Evolutionary conservation across 2,888 invertebrate species (phyloP).

Genomic region (Agelastica alni): DNA sequence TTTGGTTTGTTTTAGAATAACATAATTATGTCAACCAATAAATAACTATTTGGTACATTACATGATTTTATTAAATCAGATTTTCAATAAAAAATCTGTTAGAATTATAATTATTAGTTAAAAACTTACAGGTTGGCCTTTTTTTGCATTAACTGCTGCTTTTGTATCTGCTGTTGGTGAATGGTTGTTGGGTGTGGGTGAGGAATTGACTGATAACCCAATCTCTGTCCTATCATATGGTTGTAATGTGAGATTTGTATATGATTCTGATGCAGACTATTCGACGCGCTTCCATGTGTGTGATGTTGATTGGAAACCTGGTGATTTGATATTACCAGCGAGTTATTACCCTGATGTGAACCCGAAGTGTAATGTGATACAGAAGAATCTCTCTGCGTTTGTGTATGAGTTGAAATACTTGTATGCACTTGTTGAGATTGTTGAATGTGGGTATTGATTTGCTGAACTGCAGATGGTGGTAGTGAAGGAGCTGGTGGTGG

Average conservation of each 20-base stretch:
- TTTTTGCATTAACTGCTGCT: slow-evolving; percentile 37
- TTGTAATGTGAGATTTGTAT: slow-evolving; percentile 21
- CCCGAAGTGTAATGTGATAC: slow-evolving; percentile 6
- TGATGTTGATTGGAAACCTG: slow-evolving; percentile 5
- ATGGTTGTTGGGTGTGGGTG: slow-evolving; percentile 20
- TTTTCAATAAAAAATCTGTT: no score
- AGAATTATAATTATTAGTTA: no score
- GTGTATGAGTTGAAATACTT: slow-evolving; percentile 2
- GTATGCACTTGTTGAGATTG: slow-evolving; percentile 29
- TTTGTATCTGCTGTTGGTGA: slow-evolving; percentile 28
- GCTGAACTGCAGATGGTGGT: no score
- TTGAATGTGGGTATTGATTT: slow-evolving; percentile 37
- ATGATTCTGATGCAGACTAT: slow-evolving; percentile 32
- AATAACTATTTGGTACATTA: no score
- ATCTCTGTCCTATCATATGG: slow-evolving; percentile 30
- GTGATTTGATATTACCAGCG: slow-evolving; percentile 16
- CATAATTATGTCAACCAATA: no score
- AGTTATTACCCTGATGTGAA: slow-evolving; percentile 1
- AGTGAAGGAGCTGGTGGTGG: no score
- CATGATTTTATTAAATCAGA: no score
- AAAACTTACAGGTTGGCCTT: slow-evolving; percentile 55
- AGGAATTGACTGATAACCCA: slow-evolving; percentile 47
- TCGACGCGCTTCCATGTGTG: slow-evolving; percentile 3
- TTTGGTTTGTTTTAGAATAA: no score
- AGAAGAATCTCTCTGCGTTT: slow-evolving; percentile 5